Evolutionary conservation across 2,888 invertebrate genomes (phyloP).

Genomic region (Napeogenes inachia): DNA sequence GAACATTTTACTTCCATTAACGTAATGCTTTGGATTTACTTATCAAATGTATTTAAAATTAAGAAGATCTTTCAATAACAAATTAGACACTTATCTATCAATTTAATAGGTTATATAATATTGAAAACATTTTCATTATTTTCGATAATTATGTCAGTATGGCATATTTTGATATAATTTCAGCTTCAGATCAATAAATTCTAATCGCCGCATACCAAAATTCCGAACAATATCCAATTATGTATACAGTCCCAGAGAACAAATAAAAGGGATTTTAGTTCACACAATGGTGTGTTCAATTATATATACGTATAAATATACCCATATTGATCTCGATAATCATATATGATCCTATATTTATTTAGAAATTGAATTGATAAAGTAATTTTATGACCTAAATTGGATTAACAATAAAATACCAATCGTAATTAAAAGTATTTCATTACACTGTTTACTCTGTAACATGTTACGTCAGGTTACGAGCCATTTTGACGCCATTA

Average conservation of each 20-base stretch:
- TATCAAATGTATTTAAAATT: too few relatives aligned
- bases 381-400: neutral
- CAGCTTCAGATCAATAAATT: neutral
- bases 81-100: too few relatives aligned
- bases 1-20: too few relatives aligned
- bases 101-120: too few relatives aligned
- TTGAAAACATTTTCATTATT: too few relatives aligned
- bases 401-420: constrained; percentile 1
- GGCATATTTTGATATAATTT: neutral
- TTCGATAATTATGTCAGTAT: too few relatives aligned
- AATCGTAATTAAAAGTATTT: constrained; percentile 2
- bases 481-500: constrained; percentile 18
- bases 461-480: constrained; percentile 19
- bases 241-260: neutral
- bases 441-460: constrained; percentile 4
- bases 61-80: too few relatives aligned
- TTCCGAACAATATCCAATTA: neutral
- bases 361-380: neutral
- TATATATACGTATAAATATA: neutral
- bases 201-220: neutral
- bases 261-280: constrained; percentile 2
- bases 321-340: neutral
- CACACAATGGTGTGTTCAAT: constrained; percentile 4
- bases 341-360: neutral
- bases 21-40: too few relatives aligned